Evolutionary conservation across 2,888 invertebrate species (phyloP).

Genomic region (Acleris laterana): DNA sequence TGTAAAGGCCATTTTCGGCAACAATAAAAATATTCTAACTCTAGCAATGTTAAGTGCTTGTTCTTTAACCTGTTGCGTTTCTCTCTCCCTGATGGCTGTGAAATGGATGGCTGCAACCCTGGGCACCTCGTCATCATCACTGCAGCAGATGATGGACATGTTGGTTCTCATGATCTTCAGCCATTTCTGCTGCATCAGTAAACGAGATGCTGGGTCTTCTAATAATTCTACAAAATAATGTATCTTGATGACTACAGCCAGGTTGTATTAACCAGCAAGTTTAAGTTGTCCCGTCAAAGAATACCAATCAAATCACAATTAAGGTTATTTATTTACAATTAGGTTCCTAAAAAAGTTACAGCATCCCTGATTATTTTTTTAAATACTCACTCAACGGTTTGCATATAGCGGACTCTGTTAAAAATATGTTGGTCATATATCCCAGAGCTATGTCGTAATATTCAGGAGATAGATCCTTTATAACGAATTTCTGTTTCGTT

Average conservation of each 20-base stretch:
- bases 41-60: too few relatives aligned
- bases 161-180: slow-evolving; percentile 36
- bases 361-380: not conserved
- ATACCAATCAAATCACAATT: too few relatives aligned
- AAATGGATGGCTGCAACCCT: slow-evolving; percentile 40
- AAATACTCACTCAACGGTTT: slow-evolving; percentile 39
- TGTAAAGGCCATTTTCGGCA: too few relatives aligned
- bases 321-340: too few relatives aligned
- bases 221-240: slow-evolving; percentile 35
- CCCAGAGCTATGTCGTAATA: slow-evolving; percentile 39
- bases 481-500: slow-evolving; percentile 32
- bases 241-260: not conserved
- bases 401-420: slow-evolving; percentile 39
- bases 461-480: slow-evolving; percentile 37
- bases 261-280: too few relatives aligned
- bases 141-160: slow-evolving; percentile 36
- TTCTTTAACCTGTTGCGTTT: not conserved
- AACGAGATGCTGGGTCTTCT: slow-evolving; percentile 31
- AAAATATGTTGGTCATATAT: slow-evolving; percentile 40
- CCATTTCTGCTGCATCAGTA: slow-evolving; percentile 40
- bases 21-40: too few relatives aligned
- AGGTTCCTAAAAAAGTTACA: too few relatives aligned
- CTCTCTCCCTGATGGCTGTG: slow-evolving; percentile 32
- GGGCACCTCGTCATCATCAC: slow-evolving; percentile 35
- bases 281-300: too few relatives aligned